Conservation (phyloP, 2,888 invertebrate species). For the Melieria crassipennis region DNA sequence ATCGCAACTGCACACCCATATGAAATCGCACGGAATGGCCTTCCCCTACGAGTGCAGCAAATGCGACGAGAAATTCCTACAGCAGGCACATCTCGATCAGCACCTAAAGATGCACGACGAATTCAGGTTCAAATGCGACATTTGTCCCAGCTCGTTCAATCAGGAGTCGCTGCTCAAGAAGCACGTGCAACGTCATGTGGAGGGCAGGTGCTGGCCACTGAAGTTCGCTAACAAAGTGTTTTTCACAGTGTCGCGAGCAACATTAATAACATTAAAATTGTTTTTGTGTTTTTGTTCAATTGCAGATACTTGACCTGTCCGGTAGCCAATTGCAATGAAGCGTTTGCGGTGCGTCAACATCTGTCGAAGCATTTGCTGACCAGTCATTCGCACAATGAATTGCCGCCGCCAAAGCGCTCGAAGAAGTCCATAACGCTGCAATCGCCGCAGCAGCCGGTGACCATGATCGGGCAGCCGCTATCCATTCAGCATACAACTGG, state of each 20-base stretch:
- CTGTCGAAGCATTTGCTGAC: slow-evolving; percentile 65
- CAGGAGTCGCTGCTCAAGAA: slow-evolving; percentile 65
- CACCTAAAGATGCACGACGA: slow-evolving; percentile 66
- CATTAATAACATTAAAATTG: background rate
- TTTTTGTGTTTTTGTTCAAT: background rate
- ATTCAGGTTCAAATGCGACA: slow-evolving; percentile 65
- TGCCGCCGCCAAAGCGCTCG: slow-evolving; percentile 65
- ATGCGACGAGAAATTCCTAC: slow-evolving; percentile 66
- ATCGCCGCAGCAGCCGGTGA: slow-evolving; percentile 60
- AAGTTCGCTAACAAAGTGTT: slow-evolving; percentile 15
- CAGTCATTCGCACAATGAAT: slow-evolving; percentile 64
- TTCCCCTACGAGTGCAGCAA: slow-evolving; percentile 65
- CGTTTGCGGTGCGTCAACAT: slow-evolving; percentile 66
- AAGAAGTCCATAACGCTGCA: slow-evolving; percentile 60
- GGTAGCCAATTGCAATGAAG: slow-evolving; percentile 64
- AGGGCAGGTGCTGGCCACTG: slow-evolving; percentile 56
- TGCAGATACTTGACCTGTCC: slow-evolving; percentile 63
- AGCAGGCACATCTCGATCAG: slow-evolving; percentile 65
- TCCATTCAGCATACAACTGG: slow-evolving; percentile 63
- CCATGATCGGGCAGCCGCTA: slow-evolving; percentile 64
- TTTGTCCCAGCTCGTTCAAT: slow-evolving; percentile 65
- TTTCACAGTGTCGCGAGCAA: background rate
- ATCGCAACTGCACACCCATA: slow-evolving; percentile 65
- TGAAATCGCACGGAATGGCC: slow-evolving; percentile 65
- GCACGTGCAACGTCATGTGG: slow-evolving; percentile 65